A percentile compares a stretch with the other conserved stretches of the same genome.
phyloP scores from a whole-genome alignment of 2,888 invertebrate species.

The Timema podura region DNA sequence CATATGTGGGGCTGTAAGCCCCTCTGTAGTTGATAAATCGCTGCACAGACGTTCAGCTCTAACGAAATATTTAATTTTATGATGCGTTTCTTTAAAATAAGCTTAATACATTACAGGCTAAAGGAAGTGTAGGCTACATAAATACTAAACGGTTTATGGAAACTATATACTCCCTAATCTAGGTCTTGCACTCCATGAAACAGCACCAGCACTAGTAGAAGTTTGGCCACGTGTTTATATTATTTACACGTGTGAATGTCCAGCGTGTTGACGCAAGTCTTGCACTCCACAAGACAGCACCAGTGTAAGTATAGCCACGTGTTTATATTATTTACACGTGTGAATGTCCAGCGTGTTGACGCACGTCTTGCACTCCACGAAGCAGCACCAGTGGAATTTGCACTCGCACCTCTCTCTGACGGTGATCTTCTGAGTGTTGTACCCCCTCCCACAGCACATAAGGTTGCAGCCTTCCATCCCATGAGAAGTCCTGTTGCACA shows the following conservation, averaged over 20 bases:
- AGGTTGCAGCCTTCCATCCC: constrained; percentile 54
- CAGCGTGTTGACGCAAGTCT: constrained; percentile 58
- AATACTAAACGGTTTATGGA: too few species aligned
- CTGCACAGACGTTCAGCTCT: too few species aligned
- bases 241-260: constrained; percentile 30
- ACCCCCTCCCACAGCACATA: constrained; percentile 62
- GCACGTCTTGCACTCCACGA: constrained; percentile 88
- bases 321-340: constrained; percentile 30
- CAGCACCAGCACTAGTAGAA: too few species aligned
- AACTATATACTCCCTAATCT: too few species aligned
- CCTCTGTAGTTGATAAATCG: too few species aligned
- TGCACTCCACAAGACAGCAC: constrained; percentile 93
- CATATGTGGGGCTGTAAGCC: too few species aligned
- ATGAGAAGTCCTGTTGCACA: constrained; percentile 66
- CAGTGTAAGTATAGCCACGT: constrained; percentile 95
- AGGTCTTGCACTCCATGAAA: too few species aligned
- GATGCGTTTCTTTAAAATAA: too few species aligned
- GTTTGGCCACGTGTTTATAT: too few species aligned
- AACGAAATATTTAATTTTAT: too few species aligned
- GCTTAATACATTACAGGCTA: too few species aligned
- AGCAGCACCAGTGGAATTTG: constrained; percentile 96
- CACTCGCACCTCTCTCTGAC: constrained; percentile 82
- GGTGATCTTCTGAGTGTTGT: constrained; percentile 77
- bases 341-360: constrained; percentile 26
- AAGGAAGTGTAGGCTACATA: too few species aligned